phyloP scores from a whole-genome alignment of 2,888 invertebrate species.

The Callyntrura sp. region DNA sequence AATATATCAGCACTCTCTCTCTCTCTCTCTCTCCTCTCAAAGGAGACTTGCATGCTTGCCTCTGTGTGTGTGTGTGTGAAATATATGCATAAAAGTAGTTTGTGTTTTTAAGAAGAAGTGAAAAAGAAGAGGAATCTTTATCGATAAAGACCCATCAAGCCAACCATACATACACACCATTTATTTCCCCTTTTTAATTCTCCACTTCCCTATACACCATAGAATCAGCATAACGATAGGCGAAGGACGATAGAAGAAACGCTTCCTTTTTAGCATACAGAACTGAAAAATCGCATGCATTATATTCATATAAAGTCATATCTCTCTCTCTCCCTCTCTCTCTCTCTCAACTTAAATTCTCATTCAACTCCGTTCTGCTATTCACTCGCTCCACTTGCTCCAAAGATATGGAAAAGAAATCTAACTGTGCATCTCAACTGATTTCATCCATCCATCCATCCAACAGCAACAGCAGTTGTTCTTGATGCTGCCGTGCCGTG shows the following conservation, averaged over 20 bases:
- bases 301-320: constrained; percentile 56
- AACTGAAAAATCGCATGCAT: constrained; percentile 22
- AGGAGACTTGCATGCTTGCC: too few species aligned
- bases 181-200: constrained; percentile 75
- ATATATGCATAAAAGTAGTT: constrained; percentile 33
- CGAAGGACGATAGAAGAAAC: constrained; percentile 6
- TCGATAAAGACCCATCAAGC: constrained; percentile 72
- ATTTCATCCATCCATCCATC: constrained; percentile 72
- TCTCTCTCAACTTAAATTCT: constrained; percentile 22
- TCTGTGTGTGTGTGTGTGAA: too few species aligned
- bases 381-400: constrained; percentile 71
- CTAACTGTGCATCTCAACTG: constrained; percentile 71
- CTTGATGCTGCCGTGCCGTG: constrained; percentile 31
- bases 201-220: constrained; percentile 58
- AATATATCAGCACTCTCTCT: constrained; percentile 16
- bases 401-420: constrained; percentile 66
- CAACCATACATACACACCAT: constrained; percentile 67
- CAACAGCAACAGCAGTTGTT: constrained; percentile 19
- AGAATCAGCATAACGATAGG: constrained; percentile 39
- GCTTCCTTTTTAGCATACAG: background rate
- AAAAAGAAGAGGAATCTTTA: constrained; percentile 45
- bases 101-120: constrained; percentile 39
- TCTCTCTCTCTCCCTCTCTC: too few species aligned
- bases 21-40: too few species aligned
- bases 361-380: constrained; percentile 46